A percentile compares a stretch with the other conserved stretches of the same genome.
Evolutionary conservation across 2,113 vertebrate genomes (phyloP).

Genomic region (Pygoscelis adeliae): DNA sequence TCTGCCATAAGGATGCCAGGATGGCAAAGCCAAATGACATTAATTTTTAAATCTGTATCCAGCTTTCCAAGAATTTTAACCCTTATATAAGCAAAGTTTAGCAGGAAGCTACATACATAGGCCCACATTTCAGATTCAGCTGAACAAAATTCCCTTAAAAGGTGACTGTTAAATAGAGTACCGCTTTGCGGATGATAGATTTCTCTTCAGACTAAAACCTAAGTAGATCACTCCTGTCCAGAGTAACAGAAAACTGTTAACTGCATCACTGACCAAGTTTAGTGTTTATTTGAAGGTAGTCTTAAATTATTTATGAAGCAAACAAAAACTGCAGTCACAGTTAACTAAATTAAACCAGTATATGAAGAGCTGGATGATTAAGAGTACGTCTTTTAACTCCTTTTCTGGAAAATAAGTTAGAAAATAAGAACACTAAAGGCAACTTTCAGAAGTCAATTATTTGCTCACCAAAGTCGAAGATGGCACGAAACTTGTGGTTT

Average conservation of each 20-base stretch:
- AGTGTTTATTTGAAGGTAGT: neutral
- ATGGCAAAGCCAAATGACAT: neutral
- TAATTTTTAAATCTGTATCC: neutral
- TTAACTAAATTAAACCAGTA: neutral
- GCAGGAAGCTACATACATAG: neutral
- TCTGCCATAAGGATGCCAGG: neutral
- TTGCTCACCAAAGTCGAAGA: neutral
- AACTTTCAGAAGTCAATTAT: neutral
- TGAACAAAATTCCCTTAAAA: neutral
- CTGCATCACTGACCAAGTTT: neutral
- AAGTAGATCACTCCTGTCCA: neutral
- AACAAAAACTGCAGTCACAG: neutral
- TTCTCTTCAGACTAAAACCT: no score
- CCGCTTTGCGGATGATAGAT: rapidly evolving
- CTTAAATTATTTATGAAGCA: neutral
- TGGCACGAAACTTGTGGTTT: neutral
- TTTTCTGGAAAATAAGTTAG: neutral
- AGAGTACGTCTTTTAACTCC: neutral
- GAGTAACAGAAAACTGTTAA: neutral
- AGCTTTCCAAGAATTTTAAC: neutral
- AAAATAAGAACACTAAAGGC: neutral
- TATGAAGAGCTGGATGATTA: neutral
- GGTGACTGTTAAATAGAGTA: neutral
- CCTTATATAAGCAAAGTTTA: neutral
- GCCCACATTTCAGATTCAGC: neutral